Evolutionary conservation across 2,113 vertebrate genomes (phyloP), one percentile per base, ranked within the genome.

Genomic region (Dipodomys ordii): DNA sequence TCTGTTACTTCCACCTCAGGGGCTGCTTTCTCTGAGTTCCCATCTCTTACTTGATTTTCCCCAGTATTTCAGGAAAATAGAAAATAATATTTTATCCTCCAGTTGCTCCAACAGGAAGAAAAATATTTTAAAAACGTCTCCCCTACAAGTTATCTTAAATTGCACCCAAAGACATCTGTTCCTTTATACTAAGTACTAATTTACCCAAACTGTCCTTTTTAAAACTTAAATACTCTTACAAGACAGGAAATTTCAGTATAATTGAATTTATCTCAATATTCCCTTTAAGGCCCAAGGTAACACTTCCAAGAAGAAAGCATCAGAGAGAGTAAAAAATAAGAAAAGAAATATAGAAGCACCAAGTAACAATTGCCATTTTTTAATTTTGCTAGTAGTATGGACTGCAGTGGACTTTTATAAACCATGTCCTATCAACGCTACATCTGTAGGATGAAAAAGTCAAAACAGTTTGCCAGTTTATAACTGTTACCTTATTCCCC

Each of bases 381-480:
- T n/a, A 79, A 23, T 82, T 79, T 86, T 72, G 64, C 32, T 79
- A 49, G 57, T 74, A 83, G 22, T 64, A 39, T 69, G 32, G 0
- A 81, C 15, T 84, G 44, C 30, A 79, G 7, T 65, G 39, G 16
- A 73, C 20, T 93, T 81, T 88, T 79, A 8, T 62, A 91, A 71
- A 91, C 20, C 69, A 46, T 65, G 32, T 80, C 22, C 25, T 79
- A 27, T 18, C 64, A 35, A 20, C 88, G 69, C 57, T 82, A 53
- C 1, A 72, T 49, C 79, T 90, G 71, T 57, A 82, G 46, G 93
- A 64, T 65, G 7, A 85, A 92, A 73, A 93, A 16, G 8, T 77
- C 80, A 79, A 67, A 68, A 86, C 28, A 86, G 57, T 78, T 83
- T 77, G 83, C 32, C 27, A 49, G 39, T 74, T 87, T 84, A 73